A percentile compares a stretch with the other conserved stretches of the same genome.
Conservation (phyloP, 2,888 invertebrate genomes). For the Acleris laterana region DNA sequence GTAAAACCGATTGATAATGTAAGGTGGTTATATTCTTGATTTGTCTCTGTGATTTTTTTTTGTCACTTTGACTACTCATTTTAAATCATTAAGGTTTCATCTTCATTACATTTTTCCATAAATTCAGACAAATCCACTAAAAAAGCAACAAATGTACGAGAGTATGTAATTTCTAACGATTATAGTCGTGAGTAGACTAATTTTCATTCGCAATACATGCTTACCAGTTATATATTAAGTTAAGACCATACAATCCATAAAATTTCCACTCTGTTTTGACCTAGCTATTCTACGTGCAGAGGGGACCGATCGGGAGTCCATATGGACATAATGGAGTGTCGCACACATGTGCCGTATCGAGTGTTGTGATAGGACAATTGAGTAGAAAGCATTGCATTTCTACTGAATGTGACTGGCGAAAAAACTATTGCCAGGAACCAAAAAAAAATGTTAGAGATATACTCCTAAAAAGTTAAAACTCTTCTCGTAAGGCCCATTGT, state of each 20-base stretch:
- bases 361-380: conserved; percentile 37
- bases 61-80: too few relatives aligned
- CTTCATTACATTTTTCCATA: too few relatives aligned
- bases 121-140: too few relatives aligned
- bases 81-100: too few relatives aligned
- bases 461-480: too few relatives aligned
- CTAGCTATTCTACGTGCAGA: conserved; percentile 6
- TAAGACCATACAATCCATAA: background rate
- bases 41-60: too few relatives aligned
- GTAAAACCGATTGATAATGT: too few relatives aligned
- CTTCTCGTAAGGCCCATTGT: too few relatives aligned
- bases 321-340: conserved; percentile 49
- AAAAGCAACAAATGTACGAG: too few relatives aligned
- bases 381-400: conserved; percentile 30
- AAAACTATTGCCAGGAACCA: background rate
- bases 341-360: conserved; percentile 42
- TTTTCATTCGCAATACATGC: background rate
- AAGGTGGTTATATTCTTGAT: too few relatives aligned
- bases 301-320: conserved; percentile 41
- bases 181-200: background rate
- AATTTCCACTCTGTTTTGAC: background rate
- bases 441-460: too few relatives aligned
- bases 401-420: background rate
- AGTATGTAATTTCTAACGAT: background rate
- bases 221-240: background rate